These are phyloP conservation scores for Agrypnus murinus DNA, from an alignment of 2,888 invertebrate species.

Conservation along the genomic window DNA sequence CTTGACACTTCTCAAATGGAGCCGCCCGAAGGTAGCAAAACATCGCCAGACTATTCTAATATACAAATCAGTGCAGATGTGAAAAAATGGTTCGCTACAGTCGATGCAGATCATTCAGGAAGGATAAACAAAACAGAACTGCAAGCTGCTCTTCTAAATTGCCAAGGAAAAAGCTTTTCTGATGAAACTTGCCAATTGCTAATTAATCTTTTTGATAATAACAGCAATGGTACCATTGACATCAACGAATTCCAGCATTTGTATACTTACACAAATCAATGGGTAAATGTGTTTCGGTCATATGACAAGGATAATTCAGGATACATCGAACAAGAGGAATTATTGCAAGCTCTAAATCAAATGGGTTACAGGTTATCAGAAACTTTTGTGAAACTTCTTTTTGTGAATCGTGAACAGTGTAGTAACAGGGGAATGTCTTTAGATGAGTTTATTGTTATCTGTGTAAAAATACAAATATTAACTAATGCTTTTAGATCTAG, in stretches of 20 bases:
- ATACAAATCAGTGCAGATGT: slow-evolving; percentile 71
- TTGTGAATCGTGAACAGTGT: slow-evolving; percentile 77
- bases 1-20: no score
- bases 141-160: slow-evolving; percentile 85
- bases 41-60: no score
- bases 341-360: slow-evolving; percentile 82
- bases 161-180: slow-evolving; percentile 85
- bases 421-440: slow-evolving; percentile 78
- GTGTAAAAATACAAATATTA: slow-evolving; percentile 87
- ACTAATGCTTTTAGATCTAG: slow-evolving; percentile 86
- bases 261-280: slow-evolving; percentile 88
- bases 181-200: slow-evolving; percentile 86
- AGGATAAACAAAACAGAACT: slow-evolving; percentile 82
- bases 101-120: slow-evolving; percentile 86
- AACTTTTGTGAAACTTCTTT: slow-evolving; percentile 81
- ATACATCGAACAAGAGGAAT: slow-evolving; percentile 82
- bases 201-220: slow-evolving; percentile 90
- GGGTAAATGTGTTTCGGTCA: slow-evolving; percentile 85
- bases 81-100: slow-evolving; percentile 76
- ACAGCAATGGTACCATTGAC: slow-evolving; percentile 84
- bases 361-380: slow-evolving; percentile 89
- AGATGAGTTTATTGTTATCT: slow-evolving; percentile 88
- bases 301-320: slow-evolving; percentile 87
- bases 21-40: no score
- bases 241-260: slow-evolving; percentile 85